Evolutionary conservation across 2,113 vertebrate species (phyloP), one percentile per base, ranked within the genome.

Genomic region (Cebidichthys violaceus): DNA sequence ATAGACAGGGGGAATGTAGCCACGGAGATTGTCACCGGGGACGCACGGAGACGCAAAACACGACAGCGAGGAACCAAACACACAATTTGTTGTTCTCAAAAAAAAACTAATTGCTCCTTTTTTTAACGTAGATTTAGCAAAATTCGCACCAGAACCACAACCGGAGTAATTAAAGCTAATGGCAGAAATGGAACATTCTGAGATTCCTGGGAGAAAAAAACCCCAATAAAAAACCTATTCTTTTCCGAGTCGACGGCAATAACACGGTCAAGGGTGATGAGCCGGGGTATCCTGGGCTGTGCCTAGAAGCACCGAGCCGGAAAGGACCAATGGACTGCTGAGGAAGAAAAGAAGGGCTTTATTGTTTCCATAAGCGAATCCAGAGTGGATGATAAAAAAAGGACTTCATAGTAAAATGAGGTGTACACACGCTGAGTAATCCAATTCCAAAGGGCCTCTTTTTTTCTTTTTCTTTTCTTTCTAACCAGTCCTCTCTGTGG

Each of bases 11-110:
- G 84, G 82, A 87, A 88, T 85, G 85, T 61, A 88, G 77, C 81
- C 87, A 86, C 88, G 88, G 88, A 74, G 88, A 85, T 33, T 83
- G 86, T 89, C 86, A 87, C 82, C 37, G 71, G 65, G 65, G 83
- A 75, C 55, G 60, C 50, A 59, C 8, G 64, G 31, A 73, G 29
- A 74, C 29, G 35, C 37, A 70, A 82, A 11, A 27, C 72, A 85
- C 64, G 88, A 73, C 57, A 78, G 39, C 33, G 11, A 35, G 33
- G 70, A 62, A 29, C 20, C 43, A 52, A 27, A 73, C 9, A 52
- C 35, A 69, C 27, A 18, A 33, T 60, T 73, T 67, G 37, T 62
- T 82, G 10, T 50, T 22, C 18, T 50, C 18, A 18, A 24, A 55
- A 54, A 31, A 81, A 71, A 59, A 55, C 29, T 67, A 82, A 75